Evolutionary conservation across 1,140 invertebrate species (phyloP).

Genomic region (Palaemon carinicauda): DNA sequence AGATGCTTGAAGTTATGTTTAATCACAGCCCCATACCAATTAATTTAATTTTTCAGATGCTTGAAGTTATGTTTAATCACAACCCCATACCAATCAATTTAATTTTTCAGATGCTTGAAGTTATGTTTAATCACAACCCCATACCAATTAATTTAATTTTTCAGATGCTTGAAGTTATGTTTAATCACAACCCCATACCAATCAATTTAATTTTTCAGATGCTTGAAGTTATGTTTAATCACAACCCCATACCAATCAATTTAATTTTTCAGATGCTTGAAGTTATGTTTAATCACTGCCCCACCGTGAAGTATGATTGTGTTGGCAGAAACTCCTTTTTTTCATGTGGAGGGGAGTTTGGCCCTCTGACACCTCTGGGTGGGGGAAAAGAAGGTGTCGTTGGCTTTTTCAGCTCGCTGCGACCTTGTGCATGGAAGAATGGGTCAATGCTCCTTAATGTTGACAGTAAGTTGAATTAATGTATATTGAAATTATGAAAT

Average conservation of each 20-base stretch:
- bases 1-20: no score
- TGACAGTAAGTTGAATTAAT: conserved; percentile 41
- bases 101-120: no score
- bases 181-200: no score
- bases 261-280: conserved; percentile 15
- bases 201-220: conserved; percentile 14
- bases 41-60: no score
- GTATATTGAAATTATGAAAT: no score
- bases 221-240: conserved; percentile 22
- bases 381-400: conserved; percentile 42
- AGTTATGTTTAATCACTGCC: conserved; percentile 17
- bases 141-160: no score
- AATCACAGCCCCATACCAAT: no score
- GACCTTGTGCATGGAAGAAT: conserved; percentile 45
- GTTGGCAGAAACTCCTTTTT: conserved; percentile 32
- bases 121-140: no score
- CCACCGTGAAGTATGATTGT: neutral
- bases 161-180: no score
- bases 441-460: conserved; percentile 41
- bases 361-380: conserved; percentile 6
- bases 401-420: conserved; percentile 45
- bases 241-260: no score
- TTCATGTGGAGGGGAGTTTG: conserved; percentile 32
- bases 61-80: no score
- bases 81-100: no score